A percentile compares a stretch with the other conserved stretches of the same genome.
Evolutionary conservation across 2,797 vertebrate genomes (phyloP).

Genomic region (Pitangus sulphuratus): DNA sequence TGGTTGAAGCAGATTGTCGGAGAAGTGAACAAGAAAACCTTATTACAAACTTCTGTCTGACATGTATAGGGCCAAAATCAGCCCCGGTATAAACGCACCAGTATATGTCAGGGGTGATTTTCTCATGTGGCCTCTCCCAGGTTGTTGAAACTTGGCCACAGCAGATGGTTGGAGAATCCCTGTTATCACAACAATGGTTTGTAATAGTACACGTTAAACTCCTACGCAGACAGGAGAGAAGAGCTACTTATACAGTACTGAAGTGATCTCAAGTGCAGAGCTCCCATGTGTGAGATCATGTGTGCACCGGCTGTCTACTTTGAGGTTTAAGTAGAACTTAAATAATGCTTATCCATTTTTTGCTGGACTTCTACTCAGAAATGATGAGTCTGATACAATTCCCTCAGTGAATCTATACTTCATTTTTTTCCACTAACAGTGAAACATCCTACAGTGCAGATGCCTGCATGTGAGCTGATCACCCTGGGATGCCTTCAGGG

Average conservation of each 20-base stretch:
- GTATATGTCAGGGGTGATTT: neutral
- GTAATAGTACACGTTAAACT: neutral
- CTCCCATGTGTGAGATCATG: neutral
- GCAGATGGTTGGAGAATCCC: slow-evolving; percentile 4
- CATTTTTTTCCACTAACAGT: neutral
- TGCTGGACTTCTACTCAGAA: neutral
- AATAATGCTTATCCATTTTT: neutral
- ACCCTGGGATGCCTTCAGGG: neutral
- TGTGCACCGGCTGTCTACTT: neutral
- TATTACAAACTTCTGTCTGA: slow-evolving; percentile 52
- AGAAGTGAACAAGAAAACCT: slow-evolving; percentile 15
- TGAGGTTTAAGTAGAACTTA: neutral
- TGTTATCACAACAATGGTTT: slow-evolving; percentile 39
- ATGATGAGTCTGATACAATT: neutral
- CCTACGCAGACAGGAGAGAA: neutral
- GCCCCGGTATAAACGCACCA: neutral
- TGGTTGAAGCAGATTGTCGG: slow-evolving; percentile 37
- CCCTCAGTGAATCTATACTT: neutral
- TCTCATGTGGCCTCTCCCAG: neutral
- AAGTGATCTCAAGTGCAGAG: neutral
- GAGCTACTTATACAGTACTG: neutral
- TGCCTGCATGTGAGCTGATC: neutral
- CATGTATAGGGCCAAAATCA: neutral
- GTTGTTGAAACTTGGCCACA: neutral
- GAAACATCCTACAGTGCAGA: neutral